Evolutionary conservation across 2,113 vertebrate species (phyloP).

Genomic region (western clawed frog (Xenopus tropicalis)): DNA sequence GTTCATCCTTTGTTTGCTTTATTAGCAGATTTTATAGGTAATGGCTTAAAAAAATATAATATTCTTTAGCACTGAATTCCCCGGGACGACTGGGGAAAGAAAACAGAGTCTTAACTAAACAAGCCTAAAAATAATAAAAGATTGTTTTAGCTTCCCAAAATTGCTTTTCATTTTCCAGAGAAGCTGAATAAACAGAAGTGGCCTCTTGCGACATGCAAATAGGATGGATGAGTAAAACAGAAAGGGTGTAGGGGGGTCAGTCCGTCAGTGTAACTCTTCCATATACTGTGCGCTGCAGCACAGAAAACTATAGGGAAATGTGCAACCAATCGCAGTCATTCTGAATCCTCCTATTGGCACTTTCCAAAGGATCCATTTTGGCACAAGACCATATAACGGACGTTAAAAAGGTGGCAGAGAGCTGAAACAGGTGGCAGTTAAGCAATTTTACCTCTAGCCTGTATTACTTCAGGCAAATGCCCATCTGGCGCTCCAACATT

Average conservation of each 20-base stretch:
- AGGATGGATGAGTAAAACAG: constrained; percentile 51
- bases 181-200: constrained; percentile 80
- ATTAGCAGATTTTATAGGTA: no score
- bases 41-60: constrained; percentile 40
- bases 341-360: no score
- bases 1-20: no score
- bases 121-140: constrained; percentile 73
- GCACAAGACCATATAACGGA: no score
- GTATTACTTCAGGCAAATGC: no score
- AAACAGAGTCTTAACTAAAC: constrained; percentile 48
- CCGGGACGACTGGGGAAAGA: constrained; percentile 41
- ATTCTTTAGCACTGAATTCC: constrained; percentile 50
- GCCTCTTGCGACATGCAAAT: constrained; percentile 58
- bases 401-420: no score
- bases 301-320: background rate
- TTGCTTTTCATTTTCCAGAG: constrained; percentile 74
- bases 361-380: no score
- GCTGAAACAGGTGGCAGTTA: no score
- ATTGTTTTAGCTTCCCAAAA: constrained; percentile 75
- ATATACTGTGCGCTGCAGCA: background rate
- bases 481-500: no score
- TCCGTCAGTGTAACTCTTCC: constrained; percentile 11
- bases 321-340: background rate
- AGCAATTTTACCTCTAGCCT: no score
- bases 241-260: constrained; percentile 33